phyloP scores from a whole-genome alignment of 1,140 invertebrate species.

The Tetraneura akinire region DNA sequence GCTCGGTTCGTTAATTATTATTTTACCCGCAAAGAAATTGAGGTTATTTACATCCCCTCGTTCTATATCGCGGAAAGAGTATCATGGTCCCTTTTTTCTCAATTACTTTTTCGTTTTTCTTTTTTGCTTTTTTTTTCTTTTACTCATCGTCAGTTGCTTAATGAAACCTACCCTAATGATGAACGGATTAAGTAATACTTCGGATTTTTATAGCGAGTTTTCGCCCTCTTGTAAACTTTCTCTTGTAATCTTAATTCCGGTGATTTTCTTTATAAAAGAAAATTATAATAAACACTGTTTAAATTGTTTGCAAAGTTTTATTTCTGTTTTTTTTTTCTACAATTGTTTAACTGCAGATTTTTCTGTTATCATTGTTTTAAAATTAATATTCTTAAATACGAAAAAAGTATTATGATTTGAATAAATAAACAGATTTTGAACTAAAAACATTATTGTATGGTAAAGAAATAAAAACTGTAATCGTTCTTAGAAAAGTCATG shows the following conservation, averaged over 20 bases:
- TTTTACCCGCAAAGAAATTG: slow-evolving; percentile 36
- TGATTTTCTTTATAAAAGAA: slow-evolving; percentile 9
- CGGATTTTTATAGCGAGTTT: not conserved
- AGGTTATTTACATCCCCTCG: slow-evolving; percentile 11
- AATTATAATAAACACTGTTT: slow-evolving; percentile 6
- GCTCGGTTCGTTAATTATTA: slow-evolving; percentile 39
- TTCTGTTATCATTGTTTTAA: not conserved
- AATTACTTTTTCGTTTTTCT: slow-evolving; percentile 32
- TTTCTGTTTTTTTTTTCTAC: slow-evolving; percentile 10
- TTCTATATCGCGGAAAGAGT: not conserved
- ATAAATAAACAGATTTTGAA: not conserved
- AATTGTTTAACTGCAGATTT: not conserved
- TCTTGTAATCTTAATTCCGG: not conserved
- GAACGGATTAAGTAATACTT: slow-evolving; percentile 32
- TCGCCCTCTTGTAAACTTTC: slow-evolving; percentile 3
- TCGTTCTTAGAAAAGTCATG: too few relatives aligned
- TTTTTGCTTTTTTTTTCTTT: slow-evolving; percentile 8
- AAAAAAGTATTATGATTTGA: not conserved
- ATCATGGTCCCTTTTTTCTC: slow-evolving; percentile 40
- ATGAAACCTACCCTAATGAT: slow-evolving; percentile 51
- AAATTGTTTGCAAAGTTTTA: not conserved
- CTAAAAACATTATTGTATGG: not conserved
- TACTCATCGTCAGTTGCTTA: slow-evolving; percentile 10
- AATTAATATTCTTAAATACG: not conserved
- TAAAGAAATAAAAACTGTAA: too few relatives aligned